These are phyloP conservation scores for Chouioia cunea DNA, from an alignment of 2,888 invertebrate species.

Conservation along the genomic window DNA sequence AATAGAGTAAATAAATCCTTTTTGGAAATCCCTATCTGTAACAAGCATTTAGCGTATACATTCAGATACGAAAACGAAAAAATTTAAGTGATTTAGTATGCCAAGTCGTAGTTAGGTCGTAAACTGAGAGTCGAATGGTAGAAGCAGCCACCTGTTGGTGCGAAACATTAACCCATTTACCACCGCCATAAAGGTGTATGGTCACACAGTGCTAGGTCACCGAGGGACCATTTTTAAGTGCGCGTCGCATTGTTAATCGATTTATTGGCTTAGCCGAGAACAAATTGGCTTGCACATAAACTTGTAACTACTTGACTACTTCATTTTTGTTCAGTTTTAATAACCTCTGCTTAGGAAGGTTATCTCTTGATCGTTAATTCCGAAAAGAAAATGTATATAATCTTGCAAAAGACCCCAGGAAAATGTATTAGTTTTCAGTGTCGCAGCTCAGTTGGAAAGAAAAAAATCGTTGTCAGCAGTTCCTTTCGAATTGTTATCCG, in stretches of 20 bases:
- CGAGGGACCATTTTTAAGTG: constrained; percentile 50
- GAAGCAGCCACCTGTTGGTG: constrained; percentile 66
- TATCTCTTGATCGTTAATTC: too few relatives aligned
- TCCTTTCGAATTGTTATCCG: background rate
- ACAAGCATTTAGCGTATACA: too few relatives aligned
- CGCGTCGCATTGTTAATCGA: constrained; percentile 41
- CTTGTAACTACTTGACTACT: constrained; percentile 8
- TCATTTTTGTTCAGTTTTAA: background rate
- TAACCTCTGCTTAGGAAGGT: background rate
- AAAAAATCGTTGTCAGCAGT: constrained; percentile 8
- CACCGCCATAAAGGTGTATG: constrained; percentile 62
- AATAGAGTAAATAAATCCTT: too few relatives aligned
- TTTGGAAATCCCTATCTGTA: too few relatives aligned
- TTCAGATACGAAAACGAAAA: constrained; percentile 11
- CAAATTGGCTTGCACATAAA: background rate
- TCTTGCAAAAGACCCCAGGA: too few relatives aligned
- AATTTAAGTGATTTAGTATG: constrained; percentile 50
- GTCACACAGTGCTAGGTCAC: constrained; percentile 52
- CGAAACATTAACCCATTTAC: constrained; percentile 67
- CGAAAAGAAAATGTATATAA: too few relatives aligned
- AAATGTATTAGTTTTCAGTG: too few relatives aligned
- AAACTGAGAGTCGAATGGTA: constrained; percentile 62
- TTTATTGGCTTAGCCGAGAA: constrained; percentile 29
- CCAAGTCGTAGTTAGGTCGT: constrained; percentile 62
- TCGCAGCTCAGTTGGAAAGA: too few relatives aligned